A percentile compares a stretch with the other conserved stretches of the same genome.
Conservation (phyloP, 2,113 vertebrate genomes). For the Harpagus bidentatus region DNA sequence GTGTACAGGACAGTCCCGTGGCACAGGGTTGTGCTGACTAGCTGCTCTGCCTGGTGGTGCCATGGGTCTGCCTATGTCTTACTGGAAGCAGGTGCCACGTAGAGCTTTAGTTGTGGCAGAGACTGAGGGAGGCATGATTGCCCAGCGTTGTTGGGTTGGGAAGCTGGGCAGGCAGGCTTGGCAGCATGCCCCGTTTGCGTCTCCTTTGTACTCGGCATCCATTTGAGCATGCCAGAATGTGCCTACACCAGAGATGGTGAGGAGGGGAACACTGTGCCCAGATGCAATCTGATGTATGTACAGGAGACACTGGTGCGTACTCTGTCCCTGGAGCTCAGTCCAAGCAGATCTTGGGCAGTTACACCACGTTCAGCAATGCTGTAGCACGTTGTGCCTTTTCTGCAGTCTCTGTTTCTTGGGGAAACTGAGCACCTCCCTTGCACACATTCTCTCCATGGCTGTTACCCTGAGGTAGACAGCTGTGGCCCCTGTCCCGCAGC, state of each 20-base stretch:
- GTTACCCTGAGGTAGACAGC: neutral
- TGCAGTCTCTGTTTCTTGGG: neutral
- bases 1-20: fast-evolving
- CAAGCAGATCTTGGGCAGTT: neutral
- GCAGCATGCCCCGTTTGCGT: fast-evolving
- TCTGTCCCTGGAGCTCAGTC: neutral
- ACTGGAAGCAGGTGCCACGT: neutral
- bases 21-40: neutral
- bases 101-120: neutral
- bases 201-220: neutral
- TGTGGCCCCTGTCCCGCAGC: neutral
- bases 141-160: neutral
- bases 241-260: neutral
- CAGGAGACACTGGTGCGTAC: neutral
- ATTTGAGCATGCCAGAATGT: neutral
- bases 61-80: neutral
- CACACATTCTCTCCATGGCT: neutral
- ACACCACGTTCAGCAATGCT: neutral
- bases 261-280: neutral
- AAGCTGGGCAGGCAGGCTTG: neutral
- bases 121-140: neutral
- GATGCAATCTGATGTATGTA: neutral
- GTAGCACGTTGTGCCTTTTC: neutral
- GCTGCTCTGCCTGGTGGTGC: neutral
- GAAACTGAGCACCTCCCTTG: neutral